A percentile compares a stretch with the other conserved stretches of the same genome.
Conservation (phyloP, 2,113 vertebrate genomes). For the Passerina amoena region DNA sequence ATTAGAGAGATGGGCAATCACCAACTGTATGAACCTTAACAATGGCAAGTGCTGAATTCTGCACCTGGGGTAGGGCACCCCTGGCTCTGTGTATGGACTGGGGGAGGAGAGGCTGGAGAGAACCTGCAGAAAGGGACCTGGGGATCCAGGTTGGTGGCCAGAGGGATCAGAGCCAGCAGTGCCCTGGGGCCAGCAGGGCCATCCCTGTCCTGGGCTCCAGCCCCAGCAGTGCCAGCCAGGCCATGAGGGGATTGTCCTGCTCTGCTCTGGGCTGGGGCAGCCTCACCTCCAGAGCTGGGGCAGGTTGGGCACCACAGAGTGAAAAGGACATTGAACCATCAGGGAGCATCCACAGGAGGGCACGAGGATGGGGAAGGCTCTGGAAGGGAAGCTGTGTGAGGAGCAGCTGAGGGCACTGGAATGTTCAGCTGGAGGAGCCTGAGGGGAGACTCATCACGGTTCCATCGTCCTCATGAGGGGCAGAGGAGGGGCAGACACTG, state of each 20-base stretch:
- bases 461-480: accelerated
- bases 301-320: not conserved
- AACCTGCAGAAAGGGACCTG: not conserved
- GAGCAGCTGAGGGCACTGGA: not conserved
- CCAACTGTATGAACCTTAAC: accelerated
- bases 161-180: not conserved
- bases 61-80: not conserved
- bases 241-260: not conserved
- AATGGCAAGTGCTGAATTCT: not conserved
- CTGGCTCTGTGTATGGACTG: not conserved
- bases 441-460: not conserved
- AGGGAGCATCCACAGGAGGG: not conserved
- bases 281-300: not conserved
- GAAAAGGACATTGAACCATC: not conserved
- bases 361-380: not conserved
- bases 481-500: not conserved
- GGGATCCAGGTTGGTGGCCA: not conserved
- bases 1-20: not conserved
- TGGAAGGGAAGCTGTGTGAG: not conserved
- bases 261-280: not conserved
- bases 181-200: not conserved
- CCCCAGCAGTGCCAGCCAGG: accelerated
- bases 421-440: not conserved
- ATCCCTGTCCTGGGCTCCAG: not conserved
- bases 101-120: not conserved